These are phyloP conservation scores for Caloenas nicobarica DNA, from an alignment of 2,113 vertebrate genomes.

Conservation along the genomic window DNA sequence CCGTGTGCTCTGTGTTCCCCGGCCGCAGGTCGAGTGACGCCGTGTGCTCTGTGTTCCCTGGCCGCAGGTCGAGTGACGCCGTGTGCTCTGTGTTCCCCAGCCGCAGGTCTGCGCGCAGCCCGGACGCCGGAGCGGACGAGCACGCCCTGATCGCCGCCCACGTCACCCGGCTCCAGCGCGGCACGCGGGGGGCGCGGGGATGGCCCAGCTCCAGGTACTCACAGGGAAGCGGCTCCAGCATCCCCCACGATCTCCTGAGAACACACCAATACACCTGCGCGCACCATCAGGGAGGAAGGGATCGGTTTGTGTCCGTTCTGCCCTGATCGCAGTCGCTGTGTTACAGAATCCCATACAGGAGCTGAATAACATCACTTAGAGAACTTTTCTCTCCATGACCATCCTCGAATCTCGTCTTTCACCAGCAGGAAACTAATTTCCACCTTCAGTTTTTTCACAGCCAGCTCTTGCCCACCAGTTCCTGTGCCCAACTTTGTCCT, in stretches of 20 bases:
- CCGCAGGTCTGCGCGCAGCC: constrained; percentile 67
- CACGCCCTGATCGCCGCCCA: constrained; percentile 78
- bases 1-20: too few species aligned
- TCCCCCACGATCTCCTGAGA: background rate
- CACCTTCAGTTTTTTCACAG: background rate
- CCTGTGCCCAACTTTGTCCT: background rate
- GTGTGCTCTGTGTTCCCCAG: constrained; percentile 71
- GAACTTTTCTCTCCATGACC: background rate
- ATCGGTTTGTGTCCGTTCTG: fast-evolving
- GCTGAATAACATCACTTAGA: fast-evolving
- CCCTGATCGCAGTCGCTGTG: fast-evolving
- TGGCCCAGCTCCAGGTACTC: too few species aligned
- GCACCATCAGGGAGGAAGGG: background rate
- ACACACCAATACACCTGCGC: fast-evolving
- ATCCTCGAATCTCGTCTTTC: background rate
- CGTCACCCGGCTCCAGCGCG: constrained; percentile 72
- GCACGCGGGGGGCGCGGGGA: constrained; percentile 46
- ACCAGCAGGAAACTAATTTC: background rate
- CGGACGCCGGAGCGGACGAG: constrained; percentile 69
- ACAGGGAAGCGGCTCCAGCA: fast-evolving
- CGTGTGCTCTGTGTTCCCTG: too few species aligned
- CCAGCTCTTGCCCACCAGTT: fast-evolving
- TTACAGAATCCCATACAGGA: fast-evolving
- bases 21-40: too few species aligned
- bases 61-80: too few species aligned